Percentiles rank a stretch among this genome's conserved stretches.
Evolutionary conservation across 2,888 invertebrate genomes (phyloP).

Genomic region (Alloscopus bannaensis): DNA sequence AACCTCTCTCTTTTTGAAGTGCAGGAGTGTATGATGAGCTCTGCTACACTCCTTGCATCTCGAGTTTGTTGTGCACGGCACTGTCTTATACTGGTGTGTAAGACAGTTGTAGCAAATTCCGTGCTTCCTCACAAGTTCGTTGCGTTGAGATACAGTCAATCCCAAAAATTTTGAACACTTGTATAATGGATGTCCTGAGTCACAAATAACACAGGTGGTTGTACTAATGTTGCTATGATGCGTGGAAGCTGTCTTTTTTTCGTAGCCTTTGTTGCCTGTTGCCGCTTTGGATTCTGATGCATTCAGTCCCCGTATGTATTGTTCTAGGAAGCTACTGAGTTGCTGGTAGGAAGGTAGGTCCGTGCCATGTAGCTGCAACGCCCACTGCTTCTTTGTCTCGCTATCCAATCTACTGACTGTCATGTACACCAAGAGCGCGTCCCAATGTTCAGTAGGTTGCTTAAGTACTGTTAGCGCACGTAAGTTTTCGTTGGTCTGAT

Average conservation of each 20-base stretch:
- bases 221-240: background rate
- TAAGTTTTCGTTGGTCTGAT: constrained; percentile 14
- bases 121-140: background rate
- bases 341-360: constrained; percentile 6
- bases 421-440: constrained; percentile 18
- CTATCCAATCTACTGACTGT: constrained; percentile 13
- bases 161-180: constrained; percentile 9
- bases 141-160: background rate
- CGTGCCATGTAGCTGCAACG: background rate
- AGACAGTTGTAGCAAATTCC: constrained; percentile 31
- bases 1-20: background rate
- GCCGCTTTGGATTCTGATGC: background rate
- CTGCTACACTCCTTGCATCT: constrained; percentile 21
- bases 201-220: background rate
- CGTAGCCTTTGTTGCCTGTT: background rate
- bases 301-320: constrained; percentile 14
- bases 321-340: background rate
- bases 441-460: constrained; percentile 22
- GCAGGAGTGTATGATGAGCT: constrained; percentile 21
- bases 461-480: background rate
- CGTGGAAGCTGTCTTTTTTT: background rate
- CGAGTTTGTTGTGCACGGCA: background rate
- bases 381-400: constrained; percentile 24
- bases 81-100: background rate
- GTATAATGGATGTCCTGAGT: constrained; percentile 1